phyloP scores from a whole-genome alignment of 2,113 vertebrate genomes.

The Chaenogobius annularis region DNA sequence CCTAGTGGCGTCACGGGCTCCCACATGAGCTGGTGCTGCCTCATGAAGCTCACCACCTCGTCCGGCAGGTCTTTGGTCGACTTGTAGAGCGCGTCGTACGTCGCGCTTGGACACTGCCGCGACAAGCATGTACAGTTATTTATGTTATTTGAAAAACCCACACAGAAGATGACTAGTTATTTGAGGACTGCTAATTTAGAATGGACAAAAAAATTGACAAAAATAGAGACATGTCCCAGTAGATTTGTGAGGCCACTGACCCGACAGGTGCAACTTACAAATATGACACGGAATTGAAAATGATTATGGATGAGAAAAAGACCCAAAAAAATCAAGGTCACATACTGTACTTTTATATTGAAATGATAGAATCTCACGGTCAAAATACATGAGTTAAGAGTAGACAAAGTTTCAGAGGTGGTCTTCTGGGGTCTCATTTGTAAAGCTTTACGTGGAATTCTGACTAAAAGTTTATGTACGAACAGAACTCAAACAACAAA shows the following conservation, averaged over 20 bases:
- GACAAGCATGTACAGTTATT: not conserved
- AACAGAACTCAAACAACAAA: too few species aligned
- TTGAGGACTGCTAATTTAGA: too few species aligned
- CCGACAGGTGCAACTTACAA: too few species aligned
- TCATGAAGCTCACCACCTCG: conserved; percentile 86
- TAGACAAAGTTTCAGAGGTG: too few species aligned
- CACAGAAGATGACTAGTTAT: not conserved
- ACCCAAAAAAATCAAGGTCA: not conserved
- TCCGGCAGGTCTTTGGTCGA: conserved; percentile 87
- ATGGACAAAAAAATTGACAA: too few species aligned
- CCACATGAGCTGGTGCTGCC: conserved; percentile 88
- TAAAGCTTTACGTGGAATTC: too few species aligned
- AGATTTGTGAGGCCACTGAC: not conserved
- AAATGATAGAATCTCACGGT: too few species aligned
- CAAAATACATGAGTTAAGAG: too few species aligned
- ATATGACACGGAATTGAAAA: too few species aligned
- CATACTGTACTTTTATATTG: not conserved
- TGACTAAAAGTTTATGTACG: too few species aligned
- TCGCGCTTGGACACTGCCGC: conserved; percentile 85
- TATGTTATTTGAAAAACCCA: not conserved
- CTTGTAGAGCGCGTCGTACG: conserved; percentile 80
- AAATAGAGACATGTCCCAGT: not conserved
- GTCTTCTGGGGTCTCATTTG: too few species aligned
- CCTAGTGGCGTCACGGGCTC: conserved; percentile 80
- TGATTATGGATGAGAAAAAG: too few species aligned